These are phyloP conservation scores for Eudyptes chrysolophus DNA, from an alignment of 2,113 vertebrate genomes.

Conservation along the genomic window DNA sequence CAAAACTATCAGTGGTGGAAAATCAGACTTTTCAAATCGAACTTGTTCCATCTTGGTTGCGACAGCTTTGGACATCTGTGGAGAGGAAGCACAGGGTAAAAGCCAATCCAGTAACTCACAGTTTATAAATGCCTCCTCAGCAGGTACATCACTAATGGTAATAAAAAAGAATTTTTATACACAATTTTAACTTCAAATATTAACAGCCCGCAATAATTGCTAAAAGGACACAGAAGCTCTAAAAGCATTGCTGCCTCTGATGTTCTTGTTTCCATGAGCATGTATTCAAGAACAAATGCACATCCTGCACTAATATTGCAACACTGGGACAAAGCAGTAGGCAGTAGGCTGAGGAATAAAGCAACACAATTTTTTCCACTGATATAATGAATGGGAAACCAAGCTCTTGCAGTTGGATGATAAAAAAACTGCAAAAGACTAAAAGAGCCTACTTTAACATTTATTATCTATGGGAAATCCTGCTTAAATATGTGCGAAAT, in stretches of 20 bases:
- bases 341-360: neutral
- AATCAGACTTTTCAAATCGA: neutral
- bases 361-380: neutral
- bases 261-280: neutral
- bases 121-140: neutral
- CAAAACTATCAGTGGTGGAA: neutral
- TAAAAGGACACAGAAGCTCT: neutral
- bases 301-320: neutral
- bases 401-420: neutral
- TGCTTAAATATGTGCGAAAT: neutral
- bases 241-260: neutral
- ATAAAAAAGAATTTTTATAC: neutral
- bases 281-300: neutral
- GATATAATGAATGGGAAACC: neutral
- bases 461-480: neutral
- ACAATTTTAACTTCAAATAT: neutral
- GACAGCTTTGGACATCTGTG: neutral
- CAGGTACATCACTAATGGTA: neutral
- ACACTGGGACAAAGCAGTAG: neutral
- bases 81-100: neutral
- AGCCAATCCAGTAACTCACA: neutral
- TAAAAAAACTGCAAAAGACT: neutral
- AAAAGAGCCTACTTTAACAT: neutral
- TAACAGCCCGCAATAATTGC: neutral
- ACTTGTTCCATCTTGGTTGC: neutral